A percentile compares a stretch with the other conserved stretches of the same genome.
Conservation (phyloP, 2,797 vertebrate species). For the Rhadinocentrus ornatus region DNA sequence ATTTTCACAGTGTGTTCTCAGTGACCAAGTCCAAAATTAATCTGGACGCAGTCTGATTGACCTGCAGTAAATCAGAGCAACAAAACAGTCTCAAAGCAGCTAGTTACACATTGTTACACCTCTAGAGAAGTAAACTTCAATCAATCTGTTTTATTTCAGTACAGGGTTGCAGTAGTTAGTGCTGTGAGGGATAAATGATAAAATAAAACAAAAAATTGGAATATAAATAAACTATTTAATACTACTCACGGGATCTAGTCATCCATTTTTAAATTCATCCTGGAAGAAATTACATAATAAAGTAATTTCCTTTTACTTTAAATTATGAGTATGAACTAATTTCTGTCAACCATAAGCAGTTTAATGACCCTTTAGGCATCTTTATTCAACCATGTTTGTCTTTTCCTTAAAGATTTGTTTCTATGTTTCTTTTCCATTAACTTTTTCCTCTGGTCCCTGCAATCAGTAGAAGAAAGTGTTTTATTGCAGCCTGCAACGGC, state of each 20-base stretch:
- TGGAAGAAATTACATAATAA: constrained; percentile 6
- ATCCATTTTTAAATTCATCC: not conserved
- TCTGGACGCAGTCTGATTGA: not conserved
- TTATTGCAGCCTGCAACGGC: constrained; percentile 30
- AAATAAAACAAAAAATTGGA: no score
- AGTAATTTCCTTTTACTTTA: constrained; percentile 25
- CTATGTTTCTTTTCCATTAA: constrained; percentile 13
- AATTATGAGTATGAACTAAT: constrained; percentile 34
- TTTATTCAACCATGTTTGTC: constrained; percentile 23
- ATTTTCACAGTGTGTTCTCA: not conserved
- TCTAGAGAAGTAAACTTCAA: no score
- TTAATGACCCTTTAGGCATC: constrained; percentile 18
- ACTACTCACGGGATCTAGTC: no score
- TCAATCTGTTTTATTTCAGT: no score
- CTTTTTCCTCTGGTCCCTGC: constrained; percentile 11
- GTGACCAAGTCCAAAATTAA: not conserved
- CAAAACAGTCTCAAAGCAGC: not conserved
- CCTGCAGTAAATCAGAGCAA: no score
- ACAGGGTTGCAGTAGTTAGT: no score
- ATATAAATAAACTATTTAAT: no score
- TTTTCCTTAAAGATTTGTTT: constrained; percentile 34
- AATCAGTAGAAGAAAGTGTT: constrained; percentile 35
- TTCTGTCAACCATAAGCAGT: constrained; percentile 7
- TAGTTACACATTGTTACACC: not conserved
- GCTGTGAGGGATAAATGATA: no score